Evolutionary conservation across 2,113 vertebrate genomes (phyloP).

Genomic region (Cygnus buccinator): DNA sequence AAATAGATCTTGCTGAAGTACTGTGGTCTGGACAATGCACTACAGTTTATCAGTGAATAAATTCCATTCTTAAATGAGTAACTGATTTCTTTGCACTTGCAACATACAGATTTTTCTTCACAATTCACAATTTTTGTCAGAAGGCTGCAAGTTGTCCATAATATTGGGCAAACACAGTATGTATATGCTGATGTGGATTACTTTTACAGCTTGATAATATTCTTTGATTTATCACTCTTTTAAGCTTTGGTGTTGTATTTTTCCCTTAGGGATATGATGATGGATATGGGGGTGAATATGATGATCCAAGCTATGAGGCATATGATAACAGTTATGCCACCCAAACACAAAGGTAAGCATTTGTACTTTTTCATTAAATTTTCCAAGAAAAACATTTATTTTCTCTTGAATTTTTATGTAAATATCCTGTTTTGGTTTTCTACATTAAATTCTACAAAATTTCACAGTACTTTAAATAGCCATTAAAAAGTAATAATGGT

Average conservation of each 20-base stretch:
- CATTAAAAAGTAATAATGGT: not conserved
- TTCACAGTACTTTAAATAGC: not conserved
- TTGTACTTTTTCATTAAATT: not conserved
- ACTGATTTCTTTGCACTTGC: conserved; percentile 23
- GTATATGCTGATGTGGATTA: not conserved
- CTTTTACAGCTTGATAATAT: not conserved
- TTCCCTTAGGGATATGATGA: conserved; percentile 90
- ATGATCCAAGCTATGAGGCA: conserved; percentile 90
- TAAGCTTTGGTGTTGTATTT: not conserved
- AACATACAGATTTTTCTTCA: not conserved
- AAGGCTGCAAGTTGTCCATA: not conserved
- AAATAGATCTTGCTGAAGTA: not conserved
- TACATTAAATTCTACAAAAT: not conserved
- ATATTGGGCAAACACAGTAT: not conserved
- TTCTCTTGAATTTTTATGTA: not conserved
- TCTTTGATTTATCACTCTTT: conserved; percentile 5
- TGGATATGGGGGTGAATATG: conserved; percentile 94
- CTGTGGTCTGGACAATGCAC: not conserved
- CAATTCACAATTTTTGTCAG: not conserved
- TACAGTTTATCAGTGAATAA: conserved; percentile 43
- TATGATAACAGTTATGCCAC: conserved; percentile 91
- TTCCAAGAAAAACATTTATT: not conserved
- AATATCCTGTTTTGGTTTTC: conserved; percentile 11
- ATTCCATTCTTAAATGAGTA: conserved; percentile 53
- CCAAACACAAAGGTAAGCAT: conserved; percentile 90